Conservation (phyloP, 2,797 vertebrate species). For the Lacerta viridis region DNA sequence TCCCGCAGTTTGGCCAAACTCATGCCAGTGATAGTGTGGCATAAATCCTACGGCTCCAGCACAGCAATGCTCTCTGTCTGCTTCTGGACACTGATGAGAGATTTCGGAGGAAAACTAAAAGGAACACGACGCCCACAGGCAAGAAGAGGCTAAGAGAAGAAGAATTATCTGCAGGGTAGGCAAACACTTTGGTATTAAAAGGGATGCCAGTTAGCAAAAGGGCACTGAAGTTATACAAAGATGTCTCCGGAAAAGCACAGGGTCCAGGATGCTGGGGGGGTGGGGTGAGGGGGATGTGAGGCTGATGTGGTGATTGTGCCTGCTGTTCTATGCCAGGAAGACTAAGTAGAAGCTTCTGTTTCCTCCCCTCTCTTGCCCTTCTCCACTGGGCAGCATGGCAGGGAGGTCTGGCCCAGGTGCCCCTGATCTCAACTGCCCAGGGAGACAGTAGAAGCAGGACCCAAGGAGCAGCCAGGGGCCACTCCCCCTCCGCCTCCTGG, state of each 20-base stretch:
- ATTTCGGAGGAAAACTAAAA: neutral
- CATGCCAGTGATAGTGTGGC: neutral
- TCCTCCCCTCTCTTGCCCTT: neutral
- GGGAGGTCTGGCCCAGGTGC: neutral
- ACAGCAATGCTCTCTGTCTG: neutral
- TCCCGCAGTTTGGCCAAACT: too few relatives aligned
- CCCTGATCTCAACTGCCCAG: too few relatives aligned
- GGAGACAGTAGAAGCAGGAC: neutral
- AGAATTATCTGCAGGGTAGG: neutral
- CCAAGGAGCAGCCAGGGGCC: neutral
- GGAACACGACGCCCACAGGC: neutral
- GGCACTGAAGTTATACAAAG: too few relatives aligned
- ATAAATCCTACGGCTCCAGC: neutral
- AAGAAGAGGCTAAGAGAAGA: neutral
- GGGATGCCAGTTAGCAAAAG: neutral
- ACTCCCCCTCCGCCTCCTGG: neutral
- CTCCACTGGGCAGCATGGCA: neutral
- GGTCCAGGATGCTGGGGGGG: too few relatives aligned
- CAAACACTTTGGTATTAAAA: too few relatives aligned
- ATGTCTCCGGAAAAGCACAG: neutral
- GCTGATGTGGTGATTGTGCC: neutral
- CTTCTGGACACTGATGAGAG: neutral
- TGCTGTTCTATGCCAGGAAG: neutral
- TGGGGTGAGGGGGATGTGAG: neutral
- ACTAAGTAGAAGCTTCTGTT: neutral